Evolutionary conservation across 53 echinoderm and acorn worm species (phyloP).

Genomic region (Crossaster papposus): DNA sequence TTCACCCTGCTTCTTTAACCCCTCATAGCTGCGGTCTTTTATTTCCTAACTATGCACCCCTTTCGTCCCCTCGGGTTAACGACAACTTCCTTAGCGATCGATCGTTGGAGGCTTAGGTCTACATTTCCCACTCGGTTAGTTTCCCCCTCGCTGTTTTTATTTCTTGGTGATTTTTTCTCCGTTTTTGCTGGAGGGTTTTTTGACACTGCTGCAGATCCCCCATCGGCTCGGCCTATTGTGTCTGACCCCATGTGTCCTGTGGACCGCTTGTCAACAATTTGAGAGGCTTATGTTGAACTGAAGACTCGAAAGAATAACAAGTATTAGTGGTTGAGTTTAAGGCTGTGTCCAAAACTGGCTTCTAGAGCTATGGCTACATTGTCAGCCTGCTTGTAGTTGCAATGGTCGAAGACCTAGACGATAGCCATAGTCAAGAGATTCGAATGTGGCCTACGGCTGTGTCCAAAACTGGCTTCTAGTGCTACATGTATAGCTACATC

Average conservation of each 20-base stretch:
- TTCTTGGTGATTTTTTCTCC: neutral
- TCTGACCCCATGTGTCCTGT: neutral
- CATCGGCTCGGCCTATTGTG: conserved; percentile 10
- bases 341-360: neutral
- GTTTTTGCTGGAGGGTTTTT: conserved; percentile 22
- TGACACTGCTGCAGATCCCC: neutral
- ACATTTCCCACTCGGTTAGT: neutral
- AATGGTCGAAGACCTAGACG: no score
- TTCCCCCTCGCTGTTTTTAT: neutral
- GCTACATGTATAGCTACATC: no score
- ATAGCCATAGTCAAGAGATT: no score
- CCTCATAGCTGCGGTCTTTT: conserved; percentile 8
- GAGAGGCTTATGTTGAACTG: neutral
- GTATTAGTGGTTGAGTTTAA: neutral
- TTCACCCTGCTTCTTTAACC: conserved; percentile 11
- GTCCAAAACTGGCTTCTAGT: no score
- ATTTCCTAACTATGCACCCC: conserved; percentile 2
- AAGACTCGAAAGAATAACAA: neutral
- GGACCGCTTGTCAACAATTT: neutral
- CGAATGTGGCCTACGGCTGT: no score
- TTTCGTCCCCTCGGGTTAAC: neutral
- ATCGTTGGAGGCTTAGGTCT: neutral
- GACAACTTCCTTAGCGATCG: neutral
- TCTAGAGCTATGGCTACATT: no score
- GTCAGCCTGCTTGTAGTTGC: no score